phyloP scores from a whole-genome alignment of 2,113 vertebrate species.

The Quiscalus mexicanus region DNA sequence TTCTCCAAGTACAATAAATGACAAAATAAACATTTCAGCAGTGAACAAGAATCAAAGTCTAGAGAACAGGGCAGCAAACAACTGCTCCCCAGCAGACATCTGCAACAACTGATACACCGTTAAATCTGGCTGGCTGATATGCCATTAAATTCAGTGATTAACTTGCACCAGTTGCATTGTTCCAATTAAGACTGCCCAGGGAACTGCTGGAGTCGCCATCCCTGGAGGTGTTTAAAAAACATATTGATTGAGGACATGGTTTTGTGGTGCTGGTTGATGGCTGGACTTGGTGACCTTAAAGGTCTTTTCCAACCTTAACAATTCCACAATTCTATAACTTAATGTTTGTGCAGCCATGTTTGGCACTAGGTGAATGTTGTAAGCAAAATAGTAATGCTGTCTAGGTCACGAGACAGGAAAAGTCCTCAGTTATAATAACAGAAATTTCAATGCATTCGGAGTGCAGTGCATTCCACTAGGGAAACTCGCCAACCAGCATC shows the following conservation, averaged over 20 bases:
- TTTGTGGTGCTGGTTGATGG: neutral
- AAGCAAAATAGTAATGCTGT: neutral
- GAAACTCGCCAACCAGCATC: neutral
- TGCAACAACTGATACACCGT: neutral
- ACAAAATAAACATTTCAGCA: neutral
- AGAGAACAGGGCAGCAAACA: neutral
- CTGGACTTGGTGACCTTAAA: neutral
- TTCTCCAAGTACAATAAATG: neutral
- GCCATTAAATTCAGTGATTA: neutral
- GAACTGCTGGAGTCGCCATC: neutral
- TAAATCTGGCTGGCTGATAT: neutral
- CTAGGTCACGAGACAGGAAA: neutral
- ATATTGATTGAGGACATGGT: neutral
- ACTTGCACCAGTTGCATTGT: neutral
- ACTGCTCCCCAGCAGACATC: neutral
- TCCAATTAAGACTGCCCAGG: neutral
- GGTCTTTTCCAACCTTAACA: neutral
- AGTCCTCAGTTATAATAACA: neutral
- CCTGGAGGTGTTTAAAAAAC: neutral
- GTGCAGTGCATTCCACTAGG: neutral
- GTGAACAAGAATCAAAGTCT: neutral
- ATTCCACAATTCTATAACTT: fast-evolving
- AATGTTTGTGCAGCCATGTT: neutral
- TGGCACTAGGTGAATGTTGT: neutral
- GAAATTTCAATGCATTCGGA: neutral